Percentiles rank a stretch among this genome's conserved stretches.
These are phyloP conservation scores for Apis cerana DNA, from an alignment of 1,140 invertebrate genomes.

Conservation along the genomic window DNA sequence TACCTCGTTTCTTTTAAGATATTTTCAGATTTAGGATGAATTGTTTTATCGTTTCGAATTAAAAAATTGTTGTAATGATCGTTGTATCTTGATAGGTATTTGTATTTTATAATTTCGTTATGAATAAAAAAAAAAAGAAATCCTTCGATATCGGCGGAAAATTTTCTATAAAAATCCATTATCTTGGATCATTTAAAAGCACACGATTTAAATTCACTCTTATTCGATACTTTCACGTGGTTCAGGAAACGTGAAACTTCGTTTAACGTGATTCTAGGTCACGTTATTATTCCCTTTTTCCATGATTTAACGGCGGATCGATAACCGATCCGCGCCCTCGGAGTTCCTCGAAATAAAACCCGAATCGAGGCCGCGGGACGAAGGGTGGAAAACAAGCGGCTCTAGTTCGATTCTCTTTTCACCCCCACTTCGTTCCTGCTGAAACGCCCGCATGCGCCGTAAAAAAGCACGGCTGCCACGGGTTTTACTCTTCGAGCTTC, in stretches of 20 bases:
- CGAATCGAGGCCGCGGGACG: slow-evolving; percentile 27
- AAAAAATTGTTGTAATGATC: no score
- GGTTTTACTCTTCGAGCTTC: slow-evolving; percentile 67
- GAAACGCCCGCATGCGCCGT: slow-evolving; percentile 73
- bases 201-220: no score
- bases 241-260: neutral
- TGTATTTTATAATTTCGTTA: no score
- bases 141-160: no score
- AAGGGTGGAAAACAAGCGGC: slow-evolving; percentile 49
- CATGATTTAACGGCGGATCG: slow-evolving; percentile 9
- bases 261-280: neutral
- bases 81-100: no score
- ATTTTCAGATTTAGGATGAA: no score
- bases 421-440: slow-evolving; percentile 57
- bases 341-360: slow-evolving; percentile 59
- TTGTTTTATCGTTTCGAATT: no score
- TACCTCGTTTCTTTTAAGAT: no score
- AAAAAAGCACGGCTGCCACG: slow-evolving; percentile 69
- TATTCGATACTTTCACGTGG: neutral
- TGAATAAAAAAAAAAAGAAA: no score
- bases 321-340: slow-evolving; percentile 26
- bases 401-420: slow-evolving; percentile 65
- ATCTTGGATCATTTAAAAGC: no score
- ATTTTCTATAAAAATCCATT: no score
- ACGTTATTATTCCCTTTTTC: neutral